Evolutionary conservation across 2,797 vertebrate species (phyloP), one percentile per base, ranked within the genome.

Genomic region (Siniperca obscura): DNA sequence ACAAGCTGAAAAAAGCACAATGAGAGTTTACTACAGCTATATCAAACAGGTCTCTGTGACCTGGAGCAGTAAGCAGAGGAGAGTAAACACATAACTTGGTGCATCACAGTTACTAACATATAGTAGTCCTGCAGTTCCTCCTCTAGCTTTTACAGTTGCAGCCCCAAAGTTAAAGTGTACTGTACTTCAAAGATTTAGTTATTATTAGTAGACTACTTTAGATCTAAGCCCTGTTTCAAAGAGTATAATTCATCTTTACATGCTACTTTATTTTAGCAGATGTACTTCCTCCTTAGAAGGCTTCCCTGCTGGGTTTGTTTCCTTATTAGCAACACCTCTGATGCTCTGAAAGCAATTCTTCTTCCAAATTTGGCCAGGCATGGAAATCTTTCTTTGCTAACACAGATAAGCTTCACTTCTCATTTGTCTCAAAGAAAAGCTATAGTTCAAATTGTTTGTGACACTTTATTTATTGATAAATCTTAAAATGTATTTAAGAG

Each of bases 281-380:
- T 17, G 4, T 12, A 14, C 44, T 36, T 25, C 50, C 44, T 50
- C 62, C 30, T 5, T 55, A 46, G 10, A 70, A 75, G 59, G 70
- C n/a, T 48, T 56, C 17, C 16, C 12, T 44, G 30, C 59, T 67
- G 25, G 57, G 22, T 56, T 50, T 40, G 11, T 73, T 62, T 78
- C 44, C 62, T 75, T 70, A 69, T 59, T 40, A 56, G 62, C 46
- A 70, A 56, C 61, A 42, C 19, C 12, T 70, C 60, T 62, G 70
- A 85, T 65, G 40, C 27, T 46, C 71, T 72, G 46, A 84, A 74
- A 74, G n/a, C 22, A 16, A 30, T 44, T 72, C 22, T 50, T 57
- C 53, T 30, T 73, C 61, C 52, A 52, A 70, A 84, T 78, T 57
- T 80, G 64, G 40, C 36, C 22, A 42, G 40, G 16, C 48, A 57